Percentiles rank a stretch among this genome's conserved stretches.
phyloP scores from a whole-genome alignment of 2,113 vertebrate genomes.

The Miniopterus natalensis region DNA sequence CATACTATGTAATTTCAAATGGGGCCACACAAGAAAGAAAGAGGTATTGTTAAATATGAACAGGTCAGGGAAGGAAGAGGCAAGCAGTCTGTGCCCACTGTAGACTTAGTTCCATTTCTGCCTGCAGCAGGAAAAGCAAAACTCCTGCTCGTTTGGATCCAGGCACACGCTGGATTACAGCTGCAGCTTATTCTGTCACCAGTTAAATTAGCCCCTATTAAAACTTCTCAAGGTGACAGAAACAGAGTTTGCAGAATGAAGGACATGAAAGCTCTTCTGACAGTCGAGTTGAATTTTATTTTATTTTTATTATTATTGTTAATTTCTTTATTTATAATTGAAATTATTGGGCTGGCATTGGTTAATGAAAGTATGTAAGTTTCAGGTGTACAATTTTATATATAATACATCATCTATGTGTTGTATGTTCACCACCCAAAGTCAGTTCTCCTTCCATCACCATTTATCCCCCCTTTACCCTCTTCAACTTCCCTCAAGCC shows the following conservation, averaged over 20 bases:
- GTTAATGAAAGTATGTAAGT: background rate
- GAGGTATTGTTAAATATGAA: conserved; percentile 51
- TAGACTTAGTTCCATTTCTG: conserved; percentile 59
- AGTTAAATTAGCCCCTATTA: conserved; percentile 73
- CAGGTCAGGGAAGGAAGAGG: background rate
- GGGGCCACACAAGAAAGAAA: conserved; percentile 63
- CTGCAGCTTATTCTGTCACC: conserved; percentile 55
- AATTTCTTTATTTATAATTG: background rate
- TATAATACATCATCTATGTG: background rate
- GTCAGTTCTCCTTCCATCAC: background rate
- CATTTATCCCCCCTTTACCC: background rate
- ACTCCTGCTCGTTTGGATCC: conserved; percentile 56
- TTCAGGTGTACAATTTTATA: background rate
- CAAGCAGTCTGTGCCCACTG: background rate
- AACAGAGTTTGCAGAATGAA: conserved; percentile 61
- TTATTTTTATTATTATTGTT: background rate
- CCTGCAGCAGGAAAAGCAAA: conserved; percentile 42
- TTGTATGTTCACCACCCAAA: background rate
- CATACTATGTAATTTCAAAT: conserved; percentile 70
- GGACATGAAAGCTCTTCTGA: conserved; percentile 49
- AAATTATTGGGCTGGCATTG: background rate
- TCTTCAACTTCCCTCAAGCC: background rate
- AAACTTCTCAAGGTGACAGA: conserved; percentile 71
- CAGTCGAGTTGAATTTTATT: conserved; percentile 54
- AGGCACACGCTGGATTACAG: conserved; percentile 63